Evolutionary conservation across 2,113 vertebrate genomes (phyloP).

Genomic region (Bufo bufo): DNA sequence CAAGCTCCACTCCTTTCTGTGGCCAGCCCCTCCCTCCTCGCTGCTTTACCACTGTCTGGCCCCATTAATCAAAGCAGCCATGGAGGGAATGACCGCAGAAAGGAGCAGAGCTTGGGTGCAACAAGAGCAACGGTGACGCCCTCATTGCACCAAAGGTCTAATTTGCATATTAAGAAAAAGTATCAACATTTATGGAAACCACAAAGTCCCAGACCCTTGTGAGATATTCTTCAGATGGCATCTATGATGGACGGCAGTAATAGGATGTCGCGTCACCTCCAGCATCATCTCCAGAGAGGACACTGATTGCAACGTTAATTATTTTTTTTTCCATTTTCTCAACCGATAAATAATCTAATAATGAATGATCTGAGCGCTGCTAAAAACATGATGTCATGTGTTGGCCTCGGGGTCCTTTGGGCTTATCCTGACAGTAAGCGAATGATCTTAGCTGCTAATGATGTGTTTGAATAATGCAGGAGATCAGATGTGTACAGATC

Average conservation of each 20-base stretch:
- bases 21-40: too few relatives aligned
- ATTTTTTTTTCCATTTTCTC: not conserved
- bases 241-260: not conserved
- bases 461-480: conserved; percentile 8
- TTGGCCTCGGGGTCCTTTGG: not conserved
- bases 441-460: not conserved
- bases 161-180: too few relatives aligned
- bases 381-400: not conserved
- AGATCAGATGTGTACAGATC: not conserved
- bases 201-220: not conserved
- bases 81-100: too few relatives aligned
- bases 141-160: too few relatives aligned
- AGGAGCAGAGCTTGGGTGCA: too few relatives aligned
- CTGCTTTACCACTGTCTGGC: too few relatives aligned
- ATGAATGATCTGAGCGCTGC: conserved; percentile 1
- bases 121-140: too few relatives aligned
- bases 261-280: not conserved
- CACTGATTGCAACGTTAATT: not conserved
- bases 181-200: not conserved
- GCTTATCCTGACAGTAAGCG: conserved; percentile 6
- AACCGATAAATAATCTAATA: conserved; percentile 18
- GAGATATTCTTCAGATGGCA: not conserved
- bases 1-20: too few relatives aligned
- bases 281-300: not conserved
- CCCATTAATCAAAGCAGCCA: too few relatives aligned